Evolutionary conservation across 2,797 vertebrate genomes (phyloP), one percentile per base, ranked within the genome.

Genomic region (Podargus strigoides): DNA sequence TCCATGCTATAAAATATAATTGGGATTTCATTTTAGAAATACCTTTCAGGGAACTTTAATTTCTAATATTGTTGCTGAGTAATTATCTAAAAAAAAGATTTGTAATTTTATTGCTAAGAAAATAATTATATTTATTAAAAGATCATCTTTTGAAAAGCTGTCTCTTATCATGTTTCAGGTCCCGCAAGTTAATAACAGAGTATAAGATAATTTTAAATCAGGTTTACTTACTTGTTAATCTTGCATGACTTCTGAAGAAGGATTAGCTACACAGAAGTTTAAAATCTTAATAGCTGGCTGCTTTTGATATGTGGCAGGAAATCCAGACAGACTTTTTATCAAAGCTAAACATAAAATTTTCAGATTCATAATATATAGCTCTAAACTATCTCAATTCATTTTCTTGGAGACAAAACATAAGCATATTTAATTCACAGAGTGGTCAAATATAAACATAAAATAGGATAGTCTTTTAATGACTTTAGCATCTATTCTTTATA

Each of bases 201-300:
- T 53, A 52, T 86, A 52, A 91, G 41, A 74, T 17, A 84, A 74
- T 79, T 90, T 93, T 68, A 89, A 90, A 87, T 77, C 58, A 50
- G 24, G 10, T 5, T 86, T 89, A 80, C 80, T 92, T 85, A 73
- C 80, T 94, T 83, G 34, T 85, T 90, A 89, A 92, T 93, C 79
- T 92, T 0, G 0, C 89, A 50, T 0, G 2, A 60, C 47, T 94
- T 87, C 77, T 95, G 62, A 92, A 85, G 74, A 87, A 91, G 68
- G 73, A 93, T 94, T 94, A 92, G 21, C 64, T 72, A 66, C n/a
- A 47, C 7, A 68, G 49, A 90, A 82, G 42, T 84, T 74, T 91
- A 69, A 94, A 94, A 90, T 86, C 90, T 80, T 92, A 93, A 89
- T 85, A 87, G 50, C 22, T 69, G 83, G 13, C 47, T 79, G 36